A percentile compares a stretch with the other conserved stretches of the same genome.
These are phyloP conservation scores for Drosophila meridionalis DNA, from an alignment of 2,888 invertebrate genomes.

Conservation along the genomic window DNA sequence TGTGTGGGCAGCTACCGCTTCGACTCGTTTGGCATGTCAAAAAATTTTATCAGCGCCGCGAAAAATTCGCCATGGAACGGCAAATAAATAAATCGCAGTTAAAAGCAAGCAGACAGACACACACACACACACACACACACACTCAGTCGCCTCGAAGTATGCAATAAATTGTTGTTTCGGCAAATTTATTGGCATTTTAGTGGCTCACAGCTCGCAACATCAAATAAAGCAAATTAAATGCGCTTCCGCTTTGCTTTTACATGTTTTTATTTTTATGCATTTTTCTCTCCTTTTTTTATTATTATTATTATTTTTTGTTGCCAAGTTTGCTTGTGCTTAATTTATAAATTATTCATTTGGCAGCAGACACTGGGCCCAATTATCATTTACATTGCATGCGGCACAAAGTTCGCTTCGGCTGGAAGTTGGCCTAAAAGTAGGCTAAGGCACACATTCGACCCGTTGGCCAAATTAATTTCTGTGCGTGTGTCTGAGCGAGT, in stretches of 20 bases:
- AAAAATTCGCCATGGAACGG: conserved; percentile 64
- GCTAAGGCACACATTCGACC: conserved; percentile 49
- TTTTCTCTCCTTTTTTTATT: neutral
- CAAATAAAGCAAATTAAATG: conserved; percentile 72
- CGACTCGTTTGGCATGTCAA: conserved; percentile 67
- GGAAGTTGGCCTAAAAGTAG: conserved; percentile 55
- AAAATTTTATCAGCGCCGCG: conserved; percentile 72
- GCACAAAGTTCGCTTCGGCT: conserved; percentile 22
- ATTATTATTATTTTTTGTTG: conserved; percentile 6
- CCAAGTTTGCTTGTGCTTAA: conserved; percentile 58
- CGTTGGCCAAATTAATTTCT: conserved; percentile 62
- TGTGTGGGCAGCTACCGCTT: conserved; percentile 47
- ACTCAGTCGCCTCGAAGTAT: conserved; percentile 48
- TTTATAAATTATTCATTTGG: conserved; percentile 83
- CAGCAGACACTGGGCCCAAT: conserved; percentile 73
- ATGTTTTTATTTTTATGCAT: conserved; percentile 11
- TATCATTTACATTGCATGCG: conserved; percentile 76
- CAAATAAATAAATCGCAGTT: conserved; percentile 72
- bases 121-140: neutral
- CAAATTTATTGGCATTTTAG: conserved; percentile 81
- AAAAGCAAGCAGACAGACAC: conserved; percentile 16
- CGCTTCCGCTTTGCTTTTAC: conserved; percentile 48
- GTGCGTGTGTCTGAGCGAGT: conserved; percentile 35
- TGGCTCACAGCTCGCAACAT: conserved; percentile 57
- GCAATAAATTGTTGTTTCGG: conserved; percentile 71